Evolutionary conservation across 92 coral and sea anemone genomes (phyloP), one percentile per base, ranked within the genome.

Genomic region (Epizoanthus stellaris): DNA sequence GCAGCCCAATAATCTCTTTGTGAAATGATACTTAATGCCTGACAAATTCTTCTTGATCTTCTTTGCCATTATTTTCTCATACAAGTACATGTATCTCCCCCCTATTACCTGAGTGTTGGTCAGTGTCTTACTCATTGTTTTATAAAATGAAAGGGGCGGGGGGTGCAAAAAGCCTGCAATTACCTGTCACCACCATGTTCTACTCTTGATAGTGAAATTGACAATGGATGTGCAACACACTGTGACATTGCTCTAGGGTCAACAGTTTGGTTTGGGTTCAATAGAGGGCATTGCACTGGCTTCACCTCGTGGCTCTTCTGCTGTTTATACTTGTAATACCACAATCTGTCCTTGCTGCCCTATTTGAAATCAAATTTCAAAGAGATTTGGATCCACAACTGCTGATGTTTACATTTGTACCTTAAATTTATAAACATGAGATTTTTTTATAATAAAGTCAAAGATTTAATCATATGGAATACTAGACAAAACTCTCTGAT

Each of bases 201-300:
- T 52, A 89, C 70, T 47, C 63, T 81, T n/a, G 45, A 77, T 25
- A 77, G 75, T 6, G 82, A 67, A 49, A 91, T 81, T 13, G 89
- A 87, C 21, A 92, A 70, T 9, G 91, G 91, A 21, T 83, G 84
- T 64, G 67, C 77, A 15, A 81, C 49, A 56, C 92, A 89, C 30
- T 89, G 87, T 30, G 76, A 74, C 68, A 61, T 69, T 3, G 80
- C 86, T 21, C 85, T 75, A 20, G 36, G 38, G 17, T 94, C 80
- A 60, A 77, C 64, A 12, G 72, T 45, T 68, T 90, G 90, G 80
- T 21, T 65, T 47, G 77, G 91, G 72, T 94, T 94, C 30, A 63
- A n/a, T 17, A 92, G 84, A 42, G 95, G 95, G 61, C 80, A 87
- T 14, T 89, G 73, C 20, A 75, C 57, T 40, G 70, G 82, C 30